Evolutionary conservation across 2,797 vertebrate genomes (phyloP).

Genomic region (Pseudochaenichthys georgianus): DNA sequence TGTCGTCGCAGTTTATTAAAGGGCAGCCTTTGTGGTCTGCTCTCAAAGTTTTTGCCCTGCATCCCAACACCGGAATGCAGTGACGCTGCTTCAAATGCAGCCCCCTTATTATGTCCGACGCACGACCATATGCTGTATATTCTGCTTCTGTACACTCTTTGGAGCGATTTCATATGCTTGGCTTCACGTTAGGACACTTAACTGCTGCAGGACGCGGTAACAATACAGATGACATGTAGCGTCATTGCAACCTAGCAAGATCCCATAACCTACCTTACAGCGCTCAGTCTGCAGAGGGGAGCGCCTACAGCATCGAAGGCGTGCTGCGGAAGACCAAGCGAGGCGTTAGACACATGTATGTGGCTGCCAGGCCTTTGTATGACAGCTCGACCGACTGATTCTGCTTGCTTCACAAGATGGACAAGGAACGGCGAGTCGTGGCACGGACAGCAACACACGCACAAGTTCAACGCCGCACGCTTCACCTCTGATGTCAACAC

Average conservation of each 20-base stretch:
- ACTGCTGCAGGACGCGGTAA: slow-evolving; percentile 39
- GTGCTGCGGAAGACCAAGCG: slow-evolving; percentile 58
- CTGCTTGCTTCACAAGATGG: slow-evolving; percentile 84
- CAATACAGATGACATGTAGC: slow-evolving; percentile 62
- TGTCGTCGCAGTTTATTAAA: slow-evolving; percentile 53
- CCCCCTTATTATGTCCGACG: slow-evolving; percentile 30
- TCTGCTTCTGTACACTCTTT: slow-evolving; percentile 43
- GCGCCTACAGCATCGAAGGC: slow-evolving; percentile 63
- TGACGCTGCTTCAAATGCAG: slow-evolving; percentile 47
- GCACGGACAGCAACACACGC: slow-evolving; percentile 84
- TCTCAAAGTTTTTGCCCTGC: slow-evolving; percentile 67
- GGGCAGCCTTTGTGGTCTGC: slow-evolving; percentile 33
- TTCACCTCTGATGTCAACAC: slow-evolving; percentile 86
- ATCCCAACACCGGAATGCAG: slow-evolving; percentile 53
- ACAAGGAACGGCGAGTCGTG: slow-evolving; percentile 86
- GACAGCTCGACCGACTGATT: slow-evolving; percentile 61
- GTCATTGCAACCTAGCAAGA: slow-evolving; percentile 55
- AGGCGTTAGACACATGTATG: slow-evolving; percentile 59
- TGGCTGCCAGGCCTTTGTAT: slow-evolving; percentile 50
- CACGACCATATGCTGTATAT: background rate
- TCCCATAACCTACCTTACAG: slow-evolving; percentile 68
- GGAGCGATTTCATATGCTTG: slow-evolving; percentile 37
- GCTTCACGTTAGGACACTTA: slow-evolving; percentile 37
- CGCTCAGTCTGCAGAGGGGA: slow-evolving; percentile 72
- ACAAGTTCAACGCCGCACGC: slow-evolving; percentile 81